Evolutionary conservation across 1,140 invertebrate genomes (phyloP).

Genomic region (Drosophila trapezifrons): DNA sequence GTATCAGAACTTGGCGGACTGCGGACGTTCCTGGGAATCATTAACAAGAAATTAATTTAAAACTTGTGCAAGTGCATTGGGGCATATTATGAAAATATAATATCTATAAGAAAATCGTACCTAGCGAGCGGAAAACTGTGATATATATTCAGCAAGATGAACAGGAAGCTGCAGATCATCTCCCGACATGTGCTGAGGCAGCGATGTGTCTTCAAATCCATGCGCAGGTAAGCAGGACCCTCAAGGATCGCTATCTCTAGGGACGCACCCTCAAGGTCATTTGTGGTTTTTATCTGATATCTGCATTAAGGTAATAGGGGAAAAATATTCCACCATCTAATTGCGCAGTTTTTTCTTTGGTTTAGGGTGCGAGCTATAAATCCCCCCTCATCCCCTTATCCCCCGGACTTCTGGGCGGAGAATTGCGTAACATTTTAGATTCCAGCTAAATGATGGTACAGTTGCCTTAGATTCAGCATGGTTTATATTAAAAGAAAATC

Average conservation of each 20-base stretch:
- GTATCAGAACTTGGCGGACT: conserved; percentile 23
- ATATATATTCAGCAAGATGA: conserved; percentile 45
- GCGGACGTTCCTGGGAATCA: conserved; percentile 38
- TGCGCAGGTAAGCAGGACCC: conserved; percentile 51
- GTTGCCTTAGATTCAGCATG: not conserved
- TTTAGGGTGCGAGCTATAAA: not conserved
- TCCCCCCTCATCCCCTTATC: not conserved
- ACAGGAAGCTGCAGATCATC: conserved; percentile 50
- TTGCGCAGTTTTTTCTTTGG: conserved; percentile 28
- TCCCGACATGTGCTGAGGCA: conserved; percentile 43
- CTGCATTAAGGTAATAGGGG: not conserved
- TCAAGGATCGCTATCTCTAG: not conserved
- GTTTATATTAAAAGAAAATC: not conserved
- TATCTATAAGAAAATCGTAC: not conserved
- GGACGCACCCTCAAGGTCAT: not conserved
- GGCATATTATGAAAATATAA: conserved; percentile 21
- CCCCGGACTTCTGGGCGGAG: not conserved
- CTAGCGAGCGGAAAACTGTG: conserved; percentile 8
- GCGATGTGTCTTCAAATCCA: conserved; percentile 4
- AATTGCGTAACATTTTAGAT: conserved; percentile 36
- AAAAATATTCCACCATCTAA: not conserved
- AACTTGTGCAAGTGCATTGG: not conserved
- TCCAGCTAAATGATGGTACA: conserved; percentile 24
- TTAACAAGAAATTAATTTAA: not conserved
- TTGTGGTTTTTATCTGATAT: not conserved